Evolutionary conservation across 2,797 vertebrate genomes (phyloP), one percentile per base, ranked within the genome.

Genomic region (Enteromius thamalakanensis): DNA sequence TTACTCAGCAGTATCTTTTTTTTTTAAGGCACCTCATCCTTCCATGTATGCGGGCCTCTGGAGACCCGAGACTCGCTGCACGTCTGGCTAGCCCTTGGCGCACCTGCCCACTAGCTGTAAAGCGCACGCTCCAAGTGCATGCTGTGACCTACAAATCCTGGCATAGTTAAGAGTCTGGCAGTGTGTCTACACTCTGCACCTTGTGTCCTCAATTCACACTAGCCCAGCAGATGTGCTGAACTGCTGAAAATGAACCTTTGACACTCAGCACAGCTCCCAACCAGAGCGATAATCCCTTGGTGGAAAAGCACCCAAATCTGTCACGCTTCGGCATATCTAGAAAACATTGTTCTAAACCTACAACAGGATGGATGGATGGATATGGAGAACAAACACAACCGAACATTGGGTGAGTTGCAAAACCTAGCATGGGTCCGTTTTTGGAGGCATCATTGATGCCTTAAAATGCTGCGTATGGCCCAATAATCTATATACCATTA

Each of bases 71-170:
- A 64, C 62, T 65, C 17, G 21, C 23, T 34, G 32, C 15, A 17
- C 10, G 3, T 42, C 65, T 55, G 69, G 32, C 53, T 53, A 76
- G 70, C 76, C 80, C 76, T 79, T 42, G 12, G 75, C 26, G 1
- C 74, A 74, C 76, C 84, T 65, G 84, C 60, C 67, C 58, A 72
- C 68, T 74, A 75, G 68, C 74, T 58, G 34, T 71, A 23, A 51
- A 82, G 55, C 19, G 51, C 37, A 69, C 29, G 23, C 62, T 19
- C 65, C 40, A 23, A 64, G 55, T 83, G 75, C 82, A 71, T 6
- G 19, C 75, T 71, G 67, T 86, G 85, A 83, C 85, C 85, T 86
- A 86, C 81, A 86, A 83, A 86, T 53, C 45, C 64, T 79, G 74
- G 75, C 65, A 78, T 70, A 71, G 75, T 70, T 70, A 71, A 70